Percentiles rank a stretch among this genome's conserved stretches.
Conservation (phyloP, 1,140 invertebrate genomes). For the Caenorhabditis tropicalis region DNA sequence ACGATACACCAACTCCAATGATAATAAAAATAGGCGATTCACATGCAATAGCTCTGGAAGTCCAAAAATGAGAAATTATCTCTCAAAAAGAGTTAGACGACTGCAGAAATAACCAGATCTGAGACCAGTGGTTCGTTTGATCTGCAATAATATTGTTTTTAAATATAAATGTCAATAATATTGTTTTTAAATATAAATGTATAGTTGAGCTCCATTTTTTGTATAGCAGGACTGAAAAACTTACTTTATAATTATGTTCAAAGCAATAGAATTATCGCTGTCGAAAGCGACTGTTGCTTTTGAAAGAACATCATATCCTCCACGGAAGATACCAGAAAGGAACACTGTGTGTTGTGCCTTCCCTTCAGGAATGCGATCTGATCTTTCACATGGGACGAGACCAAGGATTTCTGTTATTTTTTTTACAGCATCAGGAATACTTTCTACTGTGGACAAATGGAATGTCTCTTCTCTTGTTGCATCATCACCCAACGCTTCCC, state of each 20-base stretch:
- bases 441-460: constrained; percentile 77
- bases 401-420: constrained; percentile 78
- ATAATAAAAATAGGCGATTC: neutral
- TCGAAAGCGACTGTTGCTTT: constrained; percentile 51
- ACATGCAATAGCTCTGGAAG: neutral
- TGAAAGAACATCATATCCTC: constrained; percentile 47
- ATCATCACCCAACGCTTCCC: constrained; percentile 81
- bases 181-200: too few species aligned
- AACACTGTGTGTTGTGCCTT: constrained; percentile 82
- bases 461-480: constrained; percentile 88
- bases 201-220: neutral
- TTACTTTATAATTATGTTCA: constrained; percentile 50
- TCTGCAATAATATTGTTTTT: neutral
- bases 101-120: constrained; percentile 23
- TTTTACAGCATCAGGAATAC: constrained; percentile 81
- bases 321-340: constrained; percentile 83
- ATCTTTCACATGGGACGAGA: constrained; percentile 84
- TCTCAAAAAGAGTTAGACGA: neutral
- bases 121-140: constrained; percentile 8
- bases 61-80: neutral
- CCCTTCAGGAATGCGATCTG: constrained; percentile 84
- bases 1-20: neutral
- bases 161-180: neutral
- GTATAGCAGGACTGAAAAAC: neutral
- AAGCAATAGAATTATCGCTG: constrained; percentile 43